These are phyloP conservation scores for Baccha elongata DNA, from an alignment of 2,888 invertebrate genomes.

Conservation along the genomic window DNA sequence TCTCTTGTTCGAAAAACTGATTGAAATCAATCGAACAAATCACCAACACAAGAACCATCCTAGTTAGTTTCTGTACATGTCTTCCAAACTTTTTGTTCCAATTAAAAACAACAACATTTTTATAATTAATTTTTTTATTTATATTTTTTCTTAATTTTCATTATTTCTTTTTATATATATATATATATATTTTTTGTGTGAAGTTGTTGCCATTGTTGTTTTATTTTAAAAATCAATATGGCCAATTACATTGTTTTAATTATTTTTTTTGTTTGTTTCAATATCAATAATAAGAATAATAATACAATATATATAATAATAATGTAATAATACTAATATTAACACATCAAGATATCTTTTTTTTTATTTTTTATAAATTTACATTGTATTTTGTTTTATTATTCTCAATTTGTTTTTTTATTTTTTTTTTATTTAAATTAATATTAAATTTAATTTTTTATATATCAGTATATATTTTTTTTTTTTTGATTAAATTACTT, in stretches of 20 bases:
- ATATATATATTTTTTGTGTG: conserved; percentile 60
- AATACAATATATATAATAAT: conserved; percentile 73
- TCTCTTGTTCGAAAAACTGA: no score
- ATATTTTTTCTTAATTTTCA: conserved; percentile 67
- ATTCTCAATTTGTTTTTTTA: conserved; percentile 58
- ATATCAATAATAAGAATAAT: conserved; percentile 70
- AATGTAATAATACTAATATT: conserved; percentile 76
- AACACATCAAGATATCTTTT: conserved; percentile 75
- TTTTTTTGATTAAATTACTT: conserved; percentile 34
- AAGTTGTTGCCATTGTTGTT: conserved; percentile 60
- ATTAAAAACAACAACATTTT: conserved; percentile 4
- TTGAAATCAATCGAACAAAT: no score
- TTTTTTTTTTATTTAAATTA: conserved; percentile 50
- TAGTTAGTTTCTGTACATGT: no score
- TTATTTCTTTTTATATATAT: conserved; percentile 53
- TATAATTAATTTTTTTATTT: conserved; percentile 60
- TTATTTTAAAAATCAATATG: conserved; percentile 69
- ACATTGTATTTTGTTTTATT: conserved; percentile 64
- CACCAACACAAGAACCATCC: no score
- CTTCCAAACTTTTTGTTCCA: not conserved
- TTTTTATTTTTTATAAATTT: conserved; percentile 48
- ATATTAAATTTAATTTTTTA: conserved; percentile 76
- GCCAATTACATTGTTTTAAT: conserved; percentile 66
- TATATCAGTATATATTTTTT: conserved; percentile 71
- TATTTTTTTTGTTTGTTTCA: conserved; percentile 46